Evolutionary conservation across 2,888 invertebrate genomes (phyloP).

Genomic region (Lochmaea crataegi): DNA sequence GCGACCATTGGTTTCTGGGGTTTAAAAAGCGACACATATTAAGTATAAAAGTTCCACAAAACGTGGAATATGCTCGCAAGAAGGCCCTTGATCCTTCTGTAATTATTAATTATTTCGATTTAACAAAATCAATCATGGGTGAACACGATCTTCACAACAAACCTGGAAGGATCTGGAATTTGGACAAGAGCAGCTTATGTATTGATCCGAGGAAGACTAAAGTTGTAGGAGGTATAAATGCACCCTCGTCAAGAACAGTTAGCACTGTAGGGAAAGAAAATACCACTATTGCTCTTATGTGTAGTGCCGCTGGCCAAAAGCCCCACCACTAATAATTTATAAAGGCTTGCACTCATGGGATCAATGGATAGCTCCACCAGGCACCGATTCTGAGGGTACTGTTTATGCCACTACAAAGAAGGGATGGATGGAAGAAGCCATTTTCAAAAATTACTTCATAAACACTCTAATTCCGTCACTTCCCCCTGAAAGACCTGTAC

Average conservation of each 20-base stretch:
- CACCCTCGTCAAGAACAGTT: too few relatives aligned
- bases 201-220: too few relatives aligned
- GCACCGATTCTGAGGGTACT: conserved; percentile 17
- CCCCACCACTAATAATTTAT: conserved; percentile 19
- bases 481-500: too few relatives aligned
- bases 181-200: too few relatives aligned
- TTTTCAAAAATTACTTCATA: too few relatives aligned
- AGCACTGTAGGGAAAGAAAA: too few relatives aligned
- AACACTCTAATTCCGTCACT: too few relatives aligned
- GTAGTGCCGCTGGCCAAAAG: too few relatives aligned
- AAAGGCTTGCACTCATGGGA: conserved; percentile 17
- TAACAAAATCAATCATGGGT: conserved; percentile 14
- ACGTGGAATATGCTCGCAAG: conserved; percentile 54
- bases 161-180: too few relatives aligned
- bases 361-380: conserved; percentile 25
- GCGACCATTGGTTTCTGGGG: too few relatives aligned
- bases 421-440: conserved; percentile 20
- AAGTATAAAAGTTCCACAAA: conserved; percentile 58
- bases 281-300: too few relatives aligned
- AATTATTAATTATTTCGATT: conserved; percentile 12
- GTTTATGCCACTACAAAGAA: conserved; percentile 27
- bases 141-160: conserved; percentile 1
- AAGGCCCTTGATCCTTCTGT: conserved; percentile 68
- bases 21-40: conserved; percentile 50
- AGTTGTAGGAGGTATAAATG: too few relatives aligned